A percentile compares a stretch with the other conserved stretches of the same genome.
phyloP scores from a whole-genome alignment of 2,113 vertebrate species.

The Emydocephalus ijimae region DNA sequence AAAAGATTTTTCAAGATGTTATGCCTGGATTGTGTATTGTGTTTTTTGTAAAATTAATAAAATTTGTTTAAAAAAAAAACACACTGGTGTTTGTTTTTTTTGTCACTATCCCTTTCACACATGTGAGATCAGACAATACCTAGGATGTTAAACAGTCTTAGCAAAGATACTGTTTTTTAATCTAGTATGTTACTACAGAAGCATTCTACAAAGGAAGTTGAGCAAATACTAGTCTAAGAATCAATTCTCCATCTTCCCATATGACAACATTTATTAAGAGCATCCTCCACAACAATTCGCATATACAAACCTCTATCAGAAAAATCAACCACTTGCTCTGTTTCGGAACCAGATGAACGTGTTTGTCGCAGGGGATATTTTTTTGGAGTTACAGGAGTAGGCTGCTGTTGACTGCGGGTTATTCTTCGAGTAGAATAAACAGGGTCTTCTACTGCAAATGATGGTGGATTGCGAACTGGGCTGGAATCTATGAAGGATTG shows the following conservation, averaged over 20 bases:
- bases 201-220: background rate
- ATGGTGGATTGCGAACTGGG: constrained; percentile 74
- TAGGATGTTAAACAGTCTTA: background rate
- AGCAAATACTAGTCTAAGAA: background rate
- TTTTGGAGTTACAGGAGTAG: constrained; percentile 82
- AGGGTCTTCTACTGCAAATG: constrained; percentile 79
- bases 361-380: constrained; percentile 91
- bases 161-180: background rate
- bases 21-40: too few species aligned
- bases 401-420: constrained; percentile 93
- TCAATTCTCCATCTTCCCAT: background rate
- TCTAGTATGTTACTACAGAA: background rate
- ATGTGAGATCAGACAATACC: background rate
- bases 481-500: constrained; percentile 72
- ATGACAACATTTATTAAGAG: background rate
- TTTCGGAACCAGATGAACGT: constrained; percentile 89
- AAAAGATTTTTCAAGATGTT: too few species aligned
- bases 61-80: too few species aligned
- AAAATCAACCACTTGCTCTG: constrained; percentile 82
- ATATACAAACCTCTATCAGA: constrained; percentile 78
- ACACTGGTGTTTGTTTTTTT: background rate
- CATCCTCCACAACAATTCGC: background rate
- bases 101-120: background rate
- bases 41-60: too few species aligned
- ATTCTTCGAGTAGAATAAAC: constrained; percentile 85